Evolutionary conservation across 37 sponge, comb jelly and placozoan species (phyloP), one percentile per base, ranked within the genome.

Genomic region (Spongilla lacustris): DNA sequence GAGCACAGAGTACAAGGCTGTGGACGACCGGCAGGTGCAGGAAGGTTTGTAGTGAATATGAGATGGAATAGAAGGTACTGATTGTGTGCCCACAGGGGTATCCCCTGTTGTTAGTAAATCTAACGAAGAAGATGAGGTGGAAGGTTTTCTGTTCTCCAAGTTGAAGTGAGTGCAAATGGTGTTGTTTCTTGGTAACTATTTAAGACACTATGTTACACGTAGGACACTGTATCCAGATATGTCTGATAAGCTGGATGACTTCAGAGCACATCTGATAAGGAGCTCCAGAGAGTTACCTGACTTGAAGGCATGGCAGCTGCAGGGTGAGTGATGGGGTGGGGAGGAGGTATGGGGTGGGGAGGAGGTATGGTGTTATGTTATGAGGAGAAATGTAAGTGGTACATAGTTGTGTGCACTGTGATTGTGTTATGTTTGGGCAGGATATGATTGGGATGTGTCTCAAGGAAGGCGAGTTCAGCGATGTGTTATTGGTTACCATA

Each of bases 1-100:
- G 89, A 98, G 91, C 71, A 93, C 99, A 34, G 99, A 98, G 75
- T 98, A 98, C 77, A 96, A 90, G 34, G 96, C 97, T 27, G 88
- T 97, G 67, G 99, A 98, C 83, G 99, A 98, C 82, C 86, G 83
- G 23, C 69, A 35, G 9, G 33, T 33, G 12, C 31, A 72, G 73
- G 29, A 72, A 33, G 31, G 31, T 72, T 1, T 72, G 73, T 10
- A 33, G 29, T 13, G 31, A 27, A 9, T 69, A n/a, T n/a, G n/a
- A n/a, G n/a, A n/a, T n/a, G n/a, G n/a, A n/a, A n/a, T n/a, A n/a
- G n/a, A n/a, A n/a, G n/a, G n/a, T n/a, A n/a, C n/a, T 4, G 27
- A 1, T 29, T 12, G 0, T 58, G 2, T 34, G 19, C 17, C 23
- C n/a, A 13, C 35, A 76, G 73, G 35, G 73, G 37, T 13, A 41